Evolutionary conservation across 2,797 vertebrate genomes (phyloP).

Genomic region (Sebastes paucispinis): DNA sequence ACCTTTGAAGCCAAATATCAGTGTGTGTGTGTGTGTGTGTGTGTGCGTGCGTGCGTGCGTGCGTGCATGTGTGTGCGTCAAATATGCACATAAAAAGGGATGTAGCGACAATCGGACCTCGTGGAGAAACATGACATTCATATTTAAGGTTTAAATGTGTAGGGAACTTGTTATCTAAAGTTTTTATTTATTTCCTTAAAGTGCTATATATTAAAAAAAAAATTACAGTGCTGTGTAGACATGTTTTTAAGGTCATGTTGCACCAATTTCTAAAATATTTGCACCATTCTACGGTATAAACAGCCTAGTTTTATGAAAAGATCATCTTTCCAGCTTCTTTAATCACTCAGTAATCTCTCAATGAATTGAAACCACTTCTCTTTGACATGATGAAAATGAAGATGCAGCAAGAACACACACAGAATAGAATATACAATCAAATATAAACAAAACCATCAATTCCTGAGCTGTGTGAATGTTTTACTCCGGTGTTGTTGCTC

Average conservation of each 20-base stretch:
- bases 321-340: too few species aligned
- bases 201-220: neutral
- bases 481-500: neutral
- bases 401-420: neutral
- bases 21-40: neutral
- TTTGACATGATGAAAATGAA: neutral
- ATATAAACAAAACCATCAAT: neutral
- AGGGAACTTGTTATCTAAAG: neutral
- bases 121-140: neutral
- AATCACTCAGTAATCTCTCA: neutral
- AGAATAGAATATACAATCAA: neutral
- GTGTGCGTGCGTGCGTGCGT: neutral
- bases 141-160: neutral
- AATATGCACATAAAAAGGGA: neutral
- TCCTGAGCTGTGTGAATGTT: neutral
- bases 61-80: neutral
- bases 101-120: neutral
- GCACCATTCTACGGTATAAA: too few species aligned
- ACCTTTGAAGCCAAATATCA: conserved; percentile 61
- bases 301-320: too few species aligned
- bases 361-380: neutral
- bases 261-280: too few species aligned
- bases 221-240: neutral
- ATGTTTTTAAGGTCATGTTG: too few species aligned
- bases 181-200: neutral